Evolutionary conservation across 2,888 invertebrate species (phyloP).

Genomic region (Lepidochitona cinerea): DNA sequence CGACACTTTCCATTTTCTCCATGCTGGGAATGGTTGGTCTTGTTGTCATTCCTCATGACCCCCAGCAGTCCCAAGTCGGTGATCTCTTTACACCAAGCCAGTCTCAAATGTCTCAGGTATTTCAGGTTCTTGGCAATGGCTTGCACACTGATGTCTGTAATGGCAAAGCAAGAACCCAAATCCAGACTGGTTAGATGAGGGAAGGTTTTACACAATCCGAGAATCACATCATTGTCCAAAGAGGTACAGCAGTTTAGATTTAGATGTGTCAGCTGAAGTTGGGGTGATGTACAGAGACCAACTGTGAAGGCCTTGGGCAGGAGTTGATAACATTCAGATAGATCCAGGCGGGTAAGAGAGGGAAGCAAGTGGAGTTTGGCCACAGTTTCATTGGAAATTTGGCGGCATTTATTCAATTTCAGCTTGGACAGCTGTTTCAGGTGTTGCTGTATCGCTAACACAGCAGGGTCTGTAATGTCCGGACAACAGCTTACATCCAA

Average conservation of each 20-base stretch:
- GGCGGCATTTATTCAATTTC: constrained; percentile 78
- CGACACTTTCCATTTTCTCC: constrained; percentile 46
- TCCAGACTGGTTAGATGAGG: constrained; percentile 77
- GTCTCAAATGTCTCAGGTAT: constrained; percentile 75
- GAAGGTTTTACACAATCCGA: constrained; percentile 76
- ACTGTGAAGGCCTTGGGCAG: constrained; percentile 77
- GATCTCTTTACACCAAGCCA: constrained; percentile 79
- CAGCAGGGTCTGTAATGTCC: constrained; percentile 78
- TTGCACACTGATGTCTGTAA: constrained; percentile 79
- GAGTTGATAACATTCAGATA: constrained; percentile 80
- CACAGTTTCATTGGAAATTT: constrained; percentile 78
- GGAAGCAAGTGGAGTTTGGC: constrained; percentile 74
- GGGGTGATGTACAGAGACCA: constrained; percentile 73
- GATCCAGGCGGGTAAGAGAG: constrained; percentile 76
- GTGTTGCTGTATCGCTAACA: constrained; percentile 76
- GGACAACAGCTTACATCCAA: constrained; percentile 79
- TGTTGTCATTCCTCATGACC: constrained; percentile 23
- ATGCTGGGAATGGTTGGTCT: constrained; percentile 28
- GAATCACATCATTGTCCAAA: constrained; percentile 78
- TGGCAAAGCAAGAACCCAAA: constrained; percentile 80
- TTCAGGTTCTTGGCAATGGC: constrained; percentile 78
- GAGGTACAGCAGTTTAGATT: constrained; percentile 60
- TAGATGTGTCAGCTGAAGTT: constrained; percentile 48
- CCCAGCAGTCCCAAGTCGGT: constrained; percentile 81
- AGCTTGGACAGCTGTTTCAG: constrained; percentile 76